Base-by-base conservation (phyloP, 2,113 vertebrate species). In the Hippopotamus amphibius region DNA sequence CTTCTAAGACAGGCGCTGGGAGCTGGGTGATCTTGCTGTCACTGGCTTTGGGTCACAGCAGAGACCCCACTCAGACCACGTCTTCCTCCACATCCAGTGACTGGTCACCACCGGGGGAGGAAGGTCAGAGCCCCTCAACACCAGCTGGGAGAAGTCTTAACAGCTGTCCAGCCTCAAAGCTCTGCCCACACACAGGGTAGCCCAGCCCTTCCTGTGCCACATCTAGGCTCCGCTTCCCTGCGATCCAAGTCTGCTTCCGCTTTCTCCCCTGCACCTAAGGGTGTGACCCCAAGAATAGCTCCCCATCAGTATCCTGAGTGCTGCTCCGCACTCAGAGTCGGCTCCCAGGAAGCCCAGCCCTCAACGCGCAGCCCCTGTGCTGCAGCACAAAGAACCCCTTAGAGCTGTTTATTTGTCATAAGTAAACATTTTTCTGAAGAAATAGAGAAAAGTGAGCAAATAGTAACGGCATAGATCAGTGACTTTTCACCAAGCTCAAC, bases 291-390 rank as follows among this genome's bases (percentile, higher is more conserved):
- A 14, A 28, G 8, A 5, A 6, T 0, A 8, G 26, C 46, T 7
- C 13, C 26, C 17, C 12, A 6, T 26, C 28, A n/a, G 6, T 6
- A 61, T 17, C 14, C 33, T n/a, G 3, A 69, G 13, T 22, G 6
- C 11, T 76, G 6, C 30, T 22, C 53, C 50, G 13, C 2, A 17
- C 46, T 37, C 7, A 7, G 26, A 22, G 12, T 15, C 17, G 6
- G 6, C 43, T 80, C 48, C 30, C 14, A 10, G 24, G 63, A 53
- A 65, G 6, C 21, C 13, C n/a, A 33, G 10, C 37, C 41, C n/a
- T 53, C 37, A 16, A 1, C 8, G 17, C 2, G 37, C 43, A 1
- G 50, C 6, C 15, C 13, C 0, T 1, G 0, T 17, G 15, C 41
- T 41, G 1, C 21, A 21, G 17, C 24, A 41, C 10, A 17, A 2